Percentiles rank a stretch among this genome's conserved stretches.
These are phyloP conservation scores for Orchesella cincta DNA, from an alignment of 1,140 invertebrate species.

Conservation along the genomic window DNA sequence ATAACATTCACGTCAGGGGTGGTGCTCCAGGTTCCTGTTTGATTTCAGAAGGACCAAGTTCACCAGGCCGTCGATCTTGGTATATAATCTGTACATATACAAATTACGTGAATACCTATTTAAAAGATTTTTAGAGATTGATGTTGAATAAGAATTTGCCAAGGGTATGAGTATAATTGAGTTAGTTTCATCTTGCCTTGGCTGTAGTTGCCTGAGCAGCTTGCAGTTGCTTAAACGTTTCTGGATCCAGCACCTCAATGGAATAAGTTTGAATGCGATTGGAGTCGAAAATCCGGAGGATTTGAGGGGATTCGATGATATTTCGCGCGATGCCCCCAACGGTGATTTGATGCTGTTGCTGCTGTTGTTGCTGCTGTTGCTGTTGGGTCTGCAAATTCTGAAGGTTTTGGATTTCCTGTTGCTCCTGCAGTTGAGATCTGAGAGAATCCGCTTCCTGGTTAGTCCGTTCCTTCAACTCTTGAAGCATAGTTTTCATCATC, in stretches of 20 bases:
- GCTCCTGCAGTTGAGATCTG: constrained; percentile 45
- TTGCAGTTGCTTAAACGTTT: constrained; percentile 32
- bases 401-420: constrained; percentile 41
- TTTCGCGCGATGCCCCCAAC: constrained; percentile 39
- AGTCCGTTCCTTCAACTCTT: constrained; percentile 49
- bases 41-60: constrained; percentile 7
- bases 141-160: background rate
- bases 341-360: constrained; percentile 37
- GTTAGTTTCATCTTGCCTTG: background rate
- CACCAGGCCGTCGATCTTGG: constrained; percentile 18
- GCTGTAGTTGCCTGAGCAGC: constrained; percentile 27
- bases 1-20: background rate
- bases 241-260: constrained; percentile 50
- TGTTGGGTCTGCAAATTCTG: constrained; percentile 32
- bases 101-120: background rate
- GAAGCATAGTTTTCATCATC: constrained; percentile 47
- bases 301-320: constrained; percentile 39
- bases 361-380: constrained; percentile 30
- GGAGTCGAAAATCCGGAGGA: constrained; percentile 50
- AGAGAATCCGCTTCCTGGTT: constrained; percentile 45
- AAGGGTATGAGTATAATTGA: background rate
- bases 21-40: constrained; percentile 21
- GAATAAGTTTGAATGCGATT: constrained; percentile 50
- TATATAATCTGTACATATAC: constrained; percentile 14
- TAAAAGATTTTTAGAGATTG: background rate